Conservation (phyloP, 37 sponge, comb jelly and placozoan genomes). For the Chondrosia reniformis region DNA sequence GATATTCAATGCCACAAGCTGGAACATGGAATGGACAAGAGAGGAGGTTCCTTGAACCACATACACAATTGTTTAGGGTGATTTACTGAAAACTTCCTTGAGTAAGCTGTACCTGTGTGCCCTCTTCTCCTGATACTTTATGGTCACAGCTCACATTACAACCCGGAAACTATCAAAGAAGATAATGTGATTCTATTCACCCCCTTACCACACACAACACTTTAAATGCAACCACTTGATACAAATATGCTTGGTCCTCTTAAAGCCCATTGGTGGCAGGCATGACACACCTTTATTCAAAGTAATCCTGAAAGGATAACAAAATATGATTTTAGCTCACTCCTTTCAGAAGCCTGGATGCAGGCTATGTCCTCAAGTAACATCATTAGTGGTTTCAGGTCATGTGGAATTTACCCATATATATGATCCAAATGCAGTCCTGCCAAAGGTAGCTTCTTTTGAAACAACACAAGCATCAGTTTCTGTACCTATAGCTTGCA, state of each 20-base stretch:
- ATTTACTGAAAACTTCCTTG: conserved; percentile 36
- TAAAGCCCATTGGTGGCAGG: too few relatives aligned
- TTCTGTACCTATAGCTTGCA: too few relatives aligned
- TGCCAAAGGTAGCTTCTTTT: too few relatives aligned
- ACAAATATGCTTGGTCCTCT: conserved; percentile 32
- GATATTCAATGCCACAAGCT: conserved; percentile 26
- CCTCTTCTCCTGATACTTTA: conserved; percentile 54
- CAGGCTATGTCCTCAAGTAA: conserved; percentile 33
- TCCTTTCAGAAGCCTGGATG: conserved; percentile 56
- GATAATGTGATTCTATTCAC: conserved; percentile 32
- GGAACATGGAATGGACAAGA: conserved; percentile 30
- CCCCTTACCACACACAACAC: conserved; percentile 48
- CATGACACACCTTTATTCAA: conserved; percentile 9
- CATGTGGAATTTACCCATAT: conserved; percentile 24
- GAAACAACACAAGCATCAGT: too few relatives aligned
- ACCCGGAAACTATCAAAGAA: conserved; percentile 15
- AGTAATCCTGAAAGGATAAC: conserved; percentile 8
- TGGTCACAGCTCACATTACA: conserved; percentile 53
- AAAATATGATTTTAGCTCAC: conserved; percentile 19
- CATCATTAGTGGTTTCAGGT: conserved; percentile 27
- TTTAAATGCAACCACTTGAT: conserved; percentile 47
- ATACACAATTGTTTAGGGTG: conserved; percentile 47
- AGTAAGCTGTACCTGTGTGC: conserved; percentile 35
- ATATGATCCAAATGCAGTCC: too few relatives aligned
- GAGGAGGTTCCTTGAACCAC: conserved; percentile 48